Percentiles rank a stretch among this genome's conserved stretches.
Conservation (phyloP, 2,888 invertebrate genomes). For the Pardosa pseudoannulata region DNA sequence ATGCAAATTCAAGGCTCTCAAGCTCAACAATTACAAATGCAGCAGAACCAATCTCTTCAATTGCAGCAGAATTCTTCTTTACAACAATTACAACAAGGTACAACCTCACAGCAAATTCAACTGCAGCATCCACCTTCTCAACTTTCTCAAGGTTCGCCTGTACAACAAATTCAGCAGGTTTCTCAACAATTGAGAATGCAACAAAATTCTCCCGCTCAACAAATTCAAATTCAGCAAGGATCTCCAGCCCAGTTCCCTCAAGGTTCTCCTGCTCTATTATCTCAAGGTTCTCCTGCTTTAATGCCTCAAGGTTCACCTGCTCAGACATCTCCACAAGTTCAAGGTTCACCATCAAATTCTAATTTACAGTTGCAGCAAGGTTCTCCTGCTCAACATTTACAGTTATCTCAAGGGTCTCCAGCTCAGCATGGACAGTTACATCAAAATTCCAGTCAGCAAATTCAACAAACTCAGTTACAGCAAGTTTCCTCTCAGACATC, state of each 20-base stretch:
- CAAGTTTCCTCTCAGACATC: slow-evolving; percentile 29
- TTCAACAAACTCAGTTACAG: slow-evolving; percentile 14
- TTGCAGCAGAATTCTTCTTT: slow-evolving; percentile 26
- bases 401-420: slow-evolving; percentile 50
- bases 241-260: slow-evolving; percentile 59
- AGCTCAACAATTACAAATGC: slow-evolving; percentile 38
- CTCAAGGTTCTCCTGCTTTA: slow-evolving; percentile 59
- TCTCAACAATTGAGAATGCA: slow-evolving; percentile 56
- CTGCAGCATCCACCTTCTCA: slow-evolving; percentile 27
- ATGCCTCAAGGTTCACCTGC: slow-evolving; percentile 54
- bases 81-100: slow-evolving; percentile 2
- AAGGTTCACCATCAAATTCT: slow-evolving; percentile 47
- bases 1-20: slow-evolving; percentile 35
- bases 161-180: slow-evolving; percentile 35
- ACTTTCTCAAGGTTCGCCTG: slow-evolving; percentile 27
- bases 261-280: slow-evolving; percentile 42
- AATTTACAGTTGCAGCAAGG: slow-evolving; percentile 47
- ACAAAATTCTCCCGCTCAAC: slow-evolving; percentile 57
- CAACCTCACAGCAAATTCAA: not conserved
- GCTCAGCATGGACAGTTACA: slow-evolving; percentile 32
- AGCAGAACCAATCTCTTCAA: slow-evolving; percentile 36
- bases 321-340: slow-evolving; percentile 37
- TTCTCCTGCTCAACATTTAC: slow-evolving; percentile 50
- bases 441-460: not conserved
- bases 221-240: slow-evolving; percentile 58